These are phyloP conservation scores for Cryptus viduatorius DNA, from an alignment of 2,888 invertebrate species.

Conservation along the genomic window DNA sequence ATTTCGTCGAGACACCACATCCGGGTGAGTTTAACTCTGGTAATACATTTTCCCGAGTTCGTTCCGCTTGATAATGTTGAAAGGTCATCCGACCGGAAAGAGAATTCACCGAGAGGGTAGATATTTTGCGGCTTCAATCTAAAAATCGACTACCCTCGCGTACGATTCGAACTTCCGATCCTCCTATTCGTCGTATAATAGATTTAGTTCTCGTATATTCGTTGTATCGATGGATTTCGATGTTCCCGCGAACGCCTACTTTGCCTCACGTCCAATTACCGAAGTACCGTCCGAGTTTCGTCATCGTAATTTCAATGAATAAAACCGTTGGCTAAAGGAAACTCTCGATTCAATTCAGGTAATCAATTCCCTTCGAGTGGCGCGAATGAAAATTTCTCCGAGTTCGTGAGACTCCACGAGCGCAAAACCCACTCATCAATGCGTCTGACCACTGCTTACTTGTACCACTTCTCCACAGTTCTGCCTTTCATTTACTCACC, in stretches of 20 bases:
- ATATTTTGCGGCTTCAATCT: constrained; percentile 7
- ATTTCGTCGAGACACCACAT: neutral
- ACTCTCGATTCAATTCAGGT: constrained; percentile 24
- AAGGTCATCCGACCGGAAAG: neutral
- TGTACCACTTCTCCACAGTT: neutral
- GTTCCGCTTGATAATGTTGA: neutral
- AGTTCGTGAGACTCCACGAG: neutral
- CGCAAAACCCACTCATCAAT: neutral
- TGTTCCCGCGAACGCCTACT: constrained; percentile 26
- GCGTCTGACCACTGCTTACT: constrained; percentile 17
- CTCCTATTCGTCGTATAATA: neutral
- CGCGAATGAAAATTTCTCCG: neutral
- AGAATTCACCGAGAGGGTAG: neutral
- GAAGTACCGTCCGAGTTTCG: neutral
- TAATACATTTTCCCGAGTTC: constrained; percentile 12
- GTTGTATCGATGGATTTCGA: constrained; percentile 37
- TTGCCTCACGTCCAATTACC: constrained; percentile 47
- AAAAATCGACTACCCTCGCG: neutral
- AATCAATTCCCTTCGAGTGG: neutral
- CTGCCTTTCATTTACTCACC: neutral
- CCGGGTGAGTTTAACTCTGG: neutral
- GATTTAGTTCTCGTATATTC: neutral
- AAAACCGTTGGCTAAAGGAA: constrained; percentile 14
- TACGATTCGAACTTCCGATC: constrained; percentile 8
- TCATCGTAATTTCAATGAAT: constrained; percentile 58